A percentile compares a stretch with the other conserved stretches of the same genome.
Evolutionary conservation across 2,888 invertebrate genomes (phyloP).

Genomic region (Opisthograptis luteolata): DNA sequence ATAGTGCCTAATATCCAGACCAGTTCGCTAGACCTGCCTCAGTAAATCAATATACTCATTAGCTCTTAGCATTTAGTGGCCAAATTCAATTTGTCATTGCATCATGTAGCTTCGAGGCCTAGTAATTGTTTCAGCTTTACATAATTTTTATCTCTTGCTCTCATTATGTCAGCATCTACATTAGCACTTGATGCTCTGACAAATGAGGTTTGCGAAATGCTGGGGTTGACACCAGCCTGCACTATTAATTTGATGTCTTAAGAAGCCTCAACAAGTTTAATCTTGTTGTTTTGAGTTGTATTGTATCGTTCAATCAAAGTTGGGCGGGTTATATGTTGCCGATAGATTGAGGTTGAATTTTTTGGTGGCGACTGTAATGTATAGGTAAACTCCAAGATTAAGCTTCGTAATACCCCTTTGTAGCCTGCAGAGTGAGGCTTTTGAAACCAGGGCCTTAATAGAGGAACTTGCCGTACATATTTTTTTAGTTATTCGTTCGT

Average conservation of each 20-base stretch:
- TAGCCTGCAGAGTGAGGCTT: too few species aligned
- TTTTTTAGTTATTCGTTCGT: too few species aligned
- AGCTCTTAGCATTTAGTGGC: not conserved
- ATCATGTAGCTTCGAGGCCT: not conserved
- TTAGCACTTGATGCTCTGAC: slow-evolving; percentile 16
- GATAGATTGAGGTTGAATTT: too few species aligned
- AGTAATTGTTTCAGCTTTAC: slow-evolving; percentile 13
- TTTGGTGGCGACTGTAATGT: too few species aligned
- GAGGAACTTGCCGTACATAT: too few species aligned
- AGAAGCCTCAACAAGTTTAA: slow-evolving; percentile 4
- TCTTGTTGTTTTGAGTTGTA: too few species aligned
- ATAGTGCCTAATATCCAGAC: too few species aligned
- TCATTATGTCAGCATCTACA: slow-evolving; percentile 14
- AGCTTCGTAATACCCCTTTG: too few species aligned
- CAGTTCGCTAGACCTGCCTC: too few species aligned
- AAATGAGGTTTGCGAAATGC: slow-evolving; percentile 18
- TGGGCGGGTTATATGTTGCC: too few species aligned
- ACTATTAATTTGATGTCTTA: slow-evolving; percentile 2
- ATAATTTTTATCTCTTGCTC: slow-evolving; percentile 13
- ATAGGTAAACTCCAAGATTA: too few species aligned
- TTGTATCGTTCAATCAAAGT: slow-evolving; percentile 1
- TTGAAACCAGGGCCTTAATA: too few species aligned
- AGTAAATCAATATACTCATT: slow-evolving; percentile 1
- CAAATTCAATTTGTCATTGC: slow-evolving; percentile 7
- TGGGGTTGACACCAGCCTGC: slow-evolving; percentile 12